Percentiles rank a stretch among this genome's conserved stretches.
phyloP scores from a whole-genome alignment of 2,113 vertebrate genomes.

The Puntigrus tetrazona region DNA sequence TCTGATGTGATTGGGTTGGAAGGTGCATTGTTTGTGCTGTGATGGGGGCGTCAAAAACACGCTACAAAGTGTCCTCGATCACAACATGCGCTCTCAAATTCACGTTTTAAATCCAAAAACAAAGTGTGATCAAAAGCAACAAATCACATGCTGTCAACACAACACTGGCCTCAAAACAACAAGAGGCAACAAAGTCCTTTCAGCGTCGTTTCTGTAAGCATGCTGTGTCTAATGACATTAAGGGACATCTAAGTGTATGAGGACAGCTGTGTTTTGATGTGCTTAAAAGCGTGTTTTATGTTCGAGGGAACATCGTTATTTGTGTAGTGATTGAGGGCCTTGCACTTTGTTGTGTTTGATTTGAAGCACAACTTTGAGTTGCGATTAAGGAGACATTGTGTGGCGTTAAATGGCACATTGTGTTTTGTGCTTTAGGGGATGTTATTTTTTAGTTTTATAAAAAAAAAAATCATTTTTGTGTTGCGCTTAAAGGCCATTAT shows the following conservation, averaged over 20 bases:
- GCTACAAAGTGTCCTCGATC: not conserved
- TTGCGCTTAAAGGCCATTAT: not conserved
- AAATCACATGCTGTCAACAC: not conserved
- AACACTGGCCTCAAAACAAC: not conserved
- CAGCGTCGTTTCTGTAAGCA: not conserved
- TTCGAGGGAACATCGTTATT: not conserved
- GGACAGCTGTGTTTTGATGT: not conserved
- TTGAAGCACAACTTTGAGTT: no score
- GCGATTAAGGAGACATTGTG: not conserved
- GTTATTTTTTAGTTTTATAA: no score
- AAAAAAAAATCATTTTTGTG: no score
- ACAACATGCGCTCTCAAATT: not conserved
- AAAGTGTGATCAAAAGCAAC: not conserved
- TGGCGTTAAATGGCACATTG: not conserved
- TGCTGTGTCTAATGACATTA: not conserved
- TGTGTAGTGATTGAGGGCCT: not conserved
- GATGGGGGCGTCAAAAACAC: not conserved
- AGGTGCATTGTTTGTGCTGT: not conserved
- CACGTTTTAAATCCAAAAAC: not conserved
- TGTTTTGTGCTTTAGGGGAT: not conserved
- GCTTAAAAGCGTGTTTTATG: not conserved
- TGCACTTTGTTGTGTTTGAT: not conserved
- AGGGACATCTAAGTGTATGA: not conserved
- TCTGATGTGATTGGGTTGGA: constrained; percentile 3
- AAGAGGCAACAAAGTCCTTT: not conserved